Conservation (phyloP, 1,140 invertebrate species). For the Chymomyza costata region DNA sequence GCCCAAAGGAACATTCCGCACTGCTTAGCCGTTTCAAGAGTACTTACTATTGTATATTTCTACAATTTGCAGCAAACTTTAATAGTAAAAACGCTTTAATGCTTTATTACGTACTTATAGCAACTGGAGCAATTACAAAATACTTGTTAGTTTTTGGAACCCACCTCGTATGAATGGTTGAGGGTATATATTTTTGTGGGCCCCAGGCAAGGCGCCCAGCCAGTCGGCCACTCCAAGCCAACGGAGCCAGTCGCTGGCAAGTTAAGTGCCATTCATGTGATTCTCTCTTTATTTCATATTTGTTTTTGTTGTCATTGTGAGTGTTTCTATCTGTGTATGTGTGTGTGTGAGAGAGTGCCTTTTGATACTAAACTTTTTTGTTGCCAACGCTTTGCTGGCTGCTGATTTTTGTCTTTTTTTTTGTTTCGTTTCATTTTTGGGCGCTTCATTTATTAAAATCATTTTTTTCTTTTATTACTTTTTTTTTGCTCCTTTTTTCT, state of each 20-base stretch:
- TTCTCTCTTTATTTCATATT: constrained; percentile 17
- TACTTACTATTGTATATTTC: too few species aligned
- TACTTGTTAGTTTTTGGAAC: too few species aligned
- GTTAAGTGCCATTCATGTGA: constrained; percentile 68
- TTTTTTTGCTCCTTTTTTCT: constrained; percentile 5
- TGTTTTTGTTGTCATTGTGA: constrained; percentile 8
- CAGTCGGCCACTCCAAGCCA: constrained; percentile 1
- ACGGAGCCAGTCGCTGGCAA: constrained; percentile 24
- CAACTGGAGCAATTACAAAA: too few species aligned
- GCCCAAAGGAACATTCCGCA: too few species aligned
- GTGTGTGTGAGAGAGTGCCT: constrained; percentile 19
- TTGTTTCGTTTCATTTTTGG: constrained; percentile 22
- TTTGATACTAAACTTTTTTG: constrained; percentile 41
- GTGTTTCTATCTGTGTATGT: neutral
- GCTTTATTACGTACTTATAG: too few species aligned
- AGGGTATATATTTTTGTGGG: too few species aligned
- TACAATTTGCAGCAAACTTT: too few species aligned
- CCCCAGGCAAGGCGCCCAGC: neutral
- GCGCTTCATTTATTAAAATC: constrained; percentile 49
- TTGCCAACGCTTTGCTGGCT: constrained; percentile 14
- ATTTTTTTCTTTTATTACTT: constrained; percentile 17
- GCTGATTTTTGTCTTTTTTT: constrained; percentile 45
- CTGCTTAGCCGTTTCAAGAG: too few species aligned
- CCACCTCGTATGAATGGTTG: too few species aligned
- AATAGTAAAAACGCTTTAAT: too few species aligned